Base-by-base conservation (phyloP, 2,888 invertebrate species). In the Drosophila villosipedis region DNA sequence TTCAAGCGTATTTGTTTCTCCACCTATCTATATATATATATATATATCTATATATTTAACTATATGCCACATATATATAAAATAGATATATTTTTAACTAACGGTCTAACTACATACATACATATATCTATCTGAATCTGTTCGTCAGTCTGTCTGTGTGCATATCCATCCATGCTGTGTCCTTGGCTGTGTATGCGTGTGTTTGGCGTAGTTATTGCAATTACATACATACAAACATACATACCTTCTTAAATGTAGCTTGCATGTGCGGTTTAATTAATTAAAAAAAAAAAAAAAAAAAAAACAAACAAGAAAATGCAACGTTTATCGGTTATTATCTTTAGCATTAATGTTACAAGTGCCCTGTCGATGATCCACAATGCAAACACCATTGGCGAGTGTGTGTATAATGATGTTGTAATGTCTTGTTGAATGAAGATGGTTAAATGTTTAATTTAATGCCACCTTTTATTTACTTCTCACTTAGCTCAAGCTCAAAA, bases 211-310 rank as follows among this genome's bases (percentile, higher is more conserved):
- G 57, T 19, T 62, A 63, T 30, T 54, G n/a, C 61, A 53, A 35
- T 49, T 25, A 50, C 22, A 47, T 47, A 47, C 25, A 47, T 37
- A 54, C 25, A 47, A 16, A 47, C 22, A 25, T 25, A 47, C 22
- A 47, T 25, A 47, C 22, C 47, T 47, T 49, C 4, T 50, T 28
- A 28, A 37, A 37, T 28, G 55, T 76, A 62, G 39, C 19, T 74
- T 65, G 75, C 75, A 70, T 76, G 75, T 76, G 64, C 22, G 50
- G 37, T 75, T 74, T 63, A 12, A n/a, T 65, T 31, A 31, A 16
- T n/a, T 3, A n/a, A 69, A 43, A 6, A 35, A 31, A 1, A 31
- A 31, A 0, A 1, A 25, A 25, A 25, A 25, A 25, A 25, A 2
- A 25, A 25, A 25, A 25, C 1, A 25, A 31, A 9, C 2, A 37